These are phyloP conservation scores for Terebella lapidaria DNA, from an alignment of 2,888 invertebrate species.

Conservation along the genomic window DNA sequence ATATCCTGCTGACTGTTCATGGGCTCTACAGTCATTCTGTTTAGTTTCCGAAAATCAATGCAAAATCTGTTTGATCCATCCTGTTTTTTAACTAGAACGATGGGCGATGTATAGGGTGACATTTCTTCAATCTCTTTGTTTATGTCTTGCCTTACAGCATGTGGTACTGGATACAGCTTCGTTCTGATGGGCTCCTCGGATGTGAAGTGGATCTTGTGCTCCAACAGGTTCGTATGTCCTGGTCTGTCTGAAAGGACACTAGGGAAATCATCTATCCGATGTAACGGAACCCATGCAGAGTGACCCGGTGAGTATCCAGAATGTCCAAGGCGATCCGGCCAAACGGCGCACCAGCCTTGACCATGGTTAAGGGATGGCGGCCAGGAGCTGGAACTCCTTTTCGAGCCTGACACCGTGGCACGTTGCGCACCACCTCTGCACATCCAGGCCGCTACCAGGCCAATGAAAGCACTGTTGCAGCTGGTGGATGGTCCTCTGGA, in stretches of 20 bases:
- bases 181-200: not conserved
- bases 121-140: not conserved
- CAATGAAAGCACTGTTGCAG: no score
- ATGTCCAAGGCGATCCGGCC: no score
- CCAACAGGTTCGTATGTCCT: not conserved
- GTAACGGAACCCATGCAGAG: no score
- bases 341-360: no score
- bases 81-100: not conserved
- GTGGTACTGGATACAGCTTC: not conserved
- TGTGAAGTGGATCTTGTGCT: not conserved
- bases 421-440: no score
- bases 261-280: no score
- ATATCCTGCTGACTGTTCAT: not conserved
- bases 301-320: no score
- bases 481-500: no score
- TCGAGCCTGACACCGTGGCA: no score
- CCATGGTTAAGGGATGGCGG: no score
- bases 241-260: not conserved
- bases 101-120: not conserved
- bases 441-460: no score
- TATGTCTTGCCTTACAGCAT: not conserved
- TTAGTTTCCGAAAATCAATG: not conserved
- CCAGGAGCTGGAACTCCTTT: no score
- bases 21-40: conserved; percentile 1
- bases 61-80: not conserved